A percentile compares a stretch with the other conserved stretches of the same genome.
These are phyloP conservation scores for Andrena trimmerana DNA, from an alignment of 2,888 invertebrate species.

Conservation along the genomic window DNA sequence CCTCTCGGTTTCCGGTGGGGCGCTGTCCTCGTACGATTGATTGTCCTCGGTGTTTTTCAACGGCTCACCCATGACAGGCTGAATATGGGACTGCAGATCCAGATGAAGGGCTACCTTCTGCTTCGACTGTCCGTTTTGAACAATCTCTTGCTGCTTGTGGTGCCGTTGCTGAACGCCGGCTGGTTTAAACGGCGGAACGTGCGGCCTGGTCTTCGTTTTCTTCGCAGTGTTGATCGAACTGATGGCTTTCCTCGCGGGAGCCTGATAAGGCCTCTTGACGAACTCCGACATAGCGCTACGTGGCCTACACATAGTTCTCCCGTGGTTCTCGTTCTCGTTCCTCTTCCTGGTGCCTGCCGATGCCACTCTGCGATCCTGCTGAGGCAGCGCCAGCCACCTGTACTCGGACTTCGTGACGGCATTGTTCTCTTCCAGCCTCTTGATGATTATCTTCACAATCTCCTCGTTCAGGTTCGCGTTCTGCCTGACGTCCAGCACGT, in stretches of 20 bases:
- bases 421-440: conserved; percentile 70
- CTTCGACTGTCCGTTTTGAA: conserved; percentile 43
- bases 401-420: conserved; percentile 74
- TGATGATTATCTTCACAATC: conserved; percentile 84
- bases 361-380: conserved; percentile 69
- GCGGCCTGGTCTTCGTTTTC: conserved; percentile 57
- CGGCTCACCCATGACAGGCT: conserved; percentile 42
- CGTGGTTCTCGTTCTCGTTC: conserved; percentile 36
- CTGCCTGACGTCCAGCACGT: conserved; percentile 89
- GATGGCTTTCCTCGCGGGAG: conserved; percentile 53
- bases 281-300: conserved; percentile 69
- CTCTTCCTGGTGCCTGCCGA: conserved; percentile 65
- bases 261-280: conserved; percentile 64
- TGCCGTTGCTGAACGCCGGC: neutral
- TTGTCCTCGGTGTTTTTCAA: neutral
- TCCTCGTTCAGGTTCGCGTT: conserved; percentile 87
- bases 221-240: conserved; percentile 42
- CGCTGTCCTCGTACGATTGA: conserved; percentile 12
- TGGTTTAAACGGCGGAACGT: conserved; percentile 15
- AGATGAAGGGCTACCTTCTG: conserved; percentile 75
- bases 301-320: conserved; percentile 54
- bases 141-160: conserved; percentile 21
- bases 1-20: conserved; percentile 14
- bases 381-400: conserved; percentile 76
- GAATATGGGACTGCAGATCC: conserved; percentile 78